Conservation (phyloP, 2,113 vertebrate genomes). For the Cercocebus atys region DNA sequence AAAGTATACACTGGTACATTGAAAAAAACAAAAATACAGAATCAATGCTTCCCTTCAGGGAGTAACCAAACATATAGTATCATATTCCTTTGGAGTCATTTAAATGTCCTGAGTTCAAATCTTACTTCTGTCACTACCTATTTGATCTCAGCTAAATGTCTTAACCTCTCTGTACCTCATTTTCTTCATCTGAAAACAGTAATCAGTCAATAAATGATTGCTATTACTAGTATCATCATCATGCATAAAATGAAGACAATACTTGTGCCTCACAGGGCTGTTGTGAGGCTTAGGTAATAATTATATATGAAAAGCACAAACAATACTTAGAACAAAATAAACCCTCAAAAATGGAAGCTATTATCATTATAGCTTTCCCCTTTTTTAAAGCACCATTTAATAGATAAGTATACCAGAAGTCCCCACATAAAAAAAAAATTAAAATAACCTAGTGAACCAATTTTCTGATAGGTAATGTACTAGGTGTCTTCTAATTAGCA, state of each 20-base stretch:
- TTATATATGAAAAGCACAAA: background rate
- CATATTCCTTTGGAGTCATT: background rate
- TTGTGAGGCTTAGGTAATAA: background rate
- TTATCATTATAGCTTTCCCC: background rate
- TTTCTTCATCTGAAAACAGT: slow-evolving; percentile 17
- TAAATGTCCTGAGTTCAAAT: background rate
- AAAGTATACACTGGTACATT: background rate
- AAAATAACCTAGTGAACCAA: background rate
- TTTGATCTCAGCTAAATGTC: background rate
- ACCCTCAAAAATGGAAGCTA: background rate
- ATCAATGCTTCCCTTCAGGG: background rate
- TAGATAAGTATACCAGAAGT: background rate
- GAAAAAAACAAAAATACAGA: background rate
- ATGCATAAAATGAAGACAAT: background rate
- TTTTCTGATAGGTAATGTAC: background rate
- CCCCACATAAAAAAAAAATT: background rate
- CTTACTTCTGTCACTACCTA: background rate
- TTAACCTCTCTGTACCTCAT: slow-evolving; percentile 22
- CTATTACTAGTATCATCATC: background rate
- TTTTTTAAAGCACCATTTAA: background rate
- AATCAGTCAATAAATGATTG: background rate
- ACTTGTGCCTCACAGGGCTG: background rate
- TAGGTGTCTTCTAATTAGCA: background rate
- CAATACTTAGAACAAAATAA: background rate
- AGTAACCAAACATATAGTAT: background rate